A percentile compares a stretch with the other conserved stretches of the same genome.
Conservation (phyloP, 2,888 invertebrate genomes). For the Platycheirus rosarum region DNA sequence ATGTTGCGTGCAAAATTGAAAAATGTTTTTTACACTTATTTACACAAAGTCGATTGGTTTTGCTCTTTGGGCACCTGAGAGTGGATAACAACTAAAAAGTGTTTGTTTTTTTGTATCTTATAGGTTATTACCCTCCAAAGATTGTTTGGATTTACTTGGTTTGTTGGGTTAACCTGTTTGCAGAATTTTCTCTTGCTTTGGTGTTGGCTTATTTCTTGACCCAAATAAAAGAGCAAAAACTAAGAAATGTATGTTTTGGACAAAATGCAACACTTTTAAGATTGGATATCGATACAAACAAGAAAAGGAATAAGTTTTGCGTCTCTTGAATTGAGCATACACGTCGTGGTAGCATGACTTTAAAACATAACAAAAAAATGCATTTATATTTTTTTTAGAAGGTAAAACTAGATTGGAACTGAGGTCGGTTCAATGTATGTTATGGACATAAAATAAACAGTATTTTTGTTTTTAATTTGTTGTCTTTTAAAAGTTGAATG, state of each 20-base stretch:
- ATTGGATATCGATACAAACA: background rate
- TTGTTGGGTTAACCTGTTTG: slow-evolving; percentile 34
- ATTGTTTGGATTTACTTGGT: background rate
- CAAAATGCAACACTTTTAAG: background rate
- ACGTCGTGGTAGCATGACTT: background rate
- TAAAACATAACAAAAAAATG: background rate
- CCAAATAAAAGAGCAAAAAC: slow-evolving; percentile 34
- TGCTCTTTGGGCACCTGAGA: background rate
- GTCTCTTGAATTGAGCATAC: background rate
- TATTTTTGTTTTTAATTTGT: no score
- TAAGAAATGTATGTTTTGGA: background rate
- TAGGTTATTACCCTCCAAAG: slow-evolving; percentile 25
- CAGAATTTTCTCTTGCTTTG: slow-evolving; percentile 24
- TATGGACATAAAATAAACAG: no score
- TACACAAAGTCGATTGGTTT: background rate
- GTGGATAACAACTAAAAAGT: background rate
- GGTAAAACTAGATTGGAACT: background rate
- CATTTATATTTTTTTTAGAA: background rate
- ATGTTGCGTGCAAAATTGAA: slow-evolving; percentile 17
- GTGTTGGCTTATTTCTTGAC: slow-evolving; percentile 28
- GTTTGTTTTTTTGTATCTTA: background rate
- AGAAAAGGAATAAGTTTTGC: background rate
- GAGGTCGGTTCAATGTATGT: background rate
- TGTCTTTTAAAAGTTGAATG: no score
- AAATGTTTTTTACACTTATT: background rate